Evolutionary conservation across 2,797 vertebrate genomes (phyloP), one percentile per base, ranked within the genome.

Genomic region (Muscicapa striata): DNA sequence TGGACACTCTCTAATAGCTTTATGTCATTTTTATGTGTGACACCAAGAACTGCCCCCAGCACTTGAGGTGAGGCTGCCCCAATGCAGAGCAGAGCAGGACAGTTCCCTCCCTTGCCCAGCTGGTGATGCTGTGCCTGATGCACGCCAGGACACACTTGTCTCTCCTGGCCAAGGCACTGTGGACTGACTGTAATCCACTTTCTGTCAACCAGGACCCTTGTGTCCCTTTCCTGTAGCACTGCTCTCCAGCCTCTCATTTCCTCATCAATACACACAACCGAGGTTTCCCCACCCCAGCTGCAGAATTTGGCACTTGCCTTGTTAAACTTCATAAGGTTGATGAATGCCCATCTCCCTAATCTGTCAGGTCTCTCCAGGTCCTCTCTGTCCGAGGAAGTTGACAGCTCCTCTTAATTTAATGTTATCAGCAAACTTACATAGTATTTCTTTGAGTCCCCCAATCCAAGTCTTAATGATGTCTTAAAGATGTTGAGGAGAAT

Each of bases 61-160:
- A 16, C 41, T 48, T 0, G 1, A 57, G 13, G 32, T 62, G 48
- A 38, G 40, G n/a, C 40, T 0, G 0, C 11, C 22, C 27, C 46
- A 34, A 16, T 0, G 1, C 57, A 49, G 43, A 70, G 32, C 59
- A 51, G 34, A 17, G 55, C 0, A 0, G 49, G 43, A 51, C 27
- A 58, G 7, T 38, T 9, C 22, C 18, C 9, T 64, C 51, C 32
- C 23, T n/a, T 32, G 19, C n/a, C 13, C 0, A 0, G 18, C 15
- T 62, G 51, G 14, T 0, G 2, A 5, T 49, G 49, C 27, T 72
- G 43, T 1, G 5, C 23, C 19, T 79, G 32, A 11, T 43, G 11
- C 5, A 0, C 18, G 8, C 3, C 32, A 11, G 49, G 43, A 17
- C 15, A 27, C 0, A 0, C 0, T 8, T 49, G 51, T 13, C 32